Conservation (phyloP, 2,888 invertebrate species). For the Lymantria monacha region DNA sequence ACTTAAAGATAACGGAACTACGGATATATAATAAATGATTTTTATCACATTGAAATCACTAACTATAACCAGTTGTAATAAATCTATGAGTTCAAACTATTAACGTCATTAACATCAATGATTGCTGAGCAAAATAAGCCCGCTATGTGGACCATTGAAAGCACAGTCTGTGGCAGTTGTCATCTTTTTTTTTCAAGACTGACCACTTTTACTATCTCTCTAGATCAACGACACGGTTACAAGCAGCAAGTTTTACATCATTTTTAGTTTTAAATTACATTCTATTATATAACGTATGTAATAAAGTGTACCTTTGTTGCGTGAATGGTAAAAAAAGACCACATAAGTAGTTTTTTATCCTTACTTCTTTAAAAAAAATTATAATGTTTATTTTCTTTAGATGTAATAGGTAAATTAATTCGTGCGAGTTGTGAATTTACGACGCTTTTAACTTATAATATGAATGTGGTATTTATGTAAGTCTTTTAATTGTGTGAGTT, state of each 20-base stretch:
- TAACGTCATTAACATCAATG: no score
- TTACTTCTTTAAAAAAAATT: conserved; percentile 3
- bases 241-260: conserved; percentile 42
- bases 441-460: background rate
- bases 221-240: conserved; percentile 39
- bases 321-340: conserved; percentile 19
- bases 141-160: conserved; percentile 34
- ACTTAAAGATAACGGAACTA: no score
- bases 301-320: conserved; percentile 24
- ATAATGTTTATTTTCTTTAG: background rate
- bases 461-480: background rate
- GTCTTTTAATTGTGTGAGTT: background rate
- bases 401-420: conserved; percentile 1
- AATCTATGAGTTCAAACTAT: no score
- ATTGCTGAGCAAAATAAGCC: conserved; percentile 12
- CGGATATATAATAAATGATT: no score
- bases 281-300: conserved; percentile 35
- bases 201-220: conserved; percentile 68
- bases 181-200: conserved; percentile 45
- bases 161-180: conserved; percentile 27
- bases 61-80: no score
- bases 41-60: no score
- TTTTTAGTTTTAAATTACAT: conserved; percentile 39
- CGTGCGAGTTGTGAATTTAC: background rate
- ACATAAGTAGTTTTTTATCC: conserved; percentile 13